These are phyloP conservation scores for Agrochola lota DNA, from an alignment of 2,888 invertebrate species.

Conservation along the genomic window DNA sequence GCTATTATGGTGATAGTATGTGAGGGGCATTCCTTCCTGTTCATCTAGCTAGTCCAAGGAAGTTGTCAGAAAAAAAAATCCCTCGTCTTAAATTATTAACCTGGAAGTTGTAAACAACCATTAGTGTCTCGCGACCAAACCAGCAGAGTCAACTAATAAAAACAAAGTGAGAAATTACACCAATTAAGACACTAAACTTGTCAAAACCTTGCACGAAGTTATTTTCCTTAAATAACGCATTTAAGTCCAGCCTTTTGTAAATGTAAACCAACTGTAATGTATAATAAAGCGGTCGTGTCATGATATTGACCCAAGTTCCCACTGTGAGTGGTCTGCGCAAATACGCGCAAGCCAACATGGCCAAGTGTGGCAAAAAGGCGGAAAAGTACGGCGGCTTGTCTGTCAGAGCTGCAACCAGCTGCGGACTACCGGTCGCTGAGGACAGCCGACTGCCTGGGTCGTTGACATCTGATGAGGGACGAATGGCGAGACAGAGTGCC, in stretches of 20 bases:
- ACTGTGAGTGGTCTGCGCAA: constrained; percentile 29
- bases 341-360: constrained; percentile 35
- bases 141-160: background rate
- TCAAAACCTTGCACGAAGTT: background rate
- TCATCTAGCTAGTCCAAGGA: background rate
- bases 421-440: constrained; percentile 38
- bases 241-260: background rate
- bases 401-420: constrained; percentile 43
- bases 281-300: background rate
- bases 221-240: background rate
- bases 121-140: background rate
- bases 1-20: background rate
- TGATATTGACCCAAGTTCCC: constrained; percentile 18
- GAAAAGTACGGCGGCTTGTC: constrained; percentile 40
- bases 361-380: constrained; percentile 50
- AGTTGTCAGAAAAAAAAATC: background rate
- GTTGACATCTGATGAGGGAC: constrained; percentile 47
- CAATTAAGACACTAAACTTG: background rate
- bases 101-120: background rate
- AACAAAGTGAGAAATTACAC: background rate
- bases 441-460: constrained; percentile 52
- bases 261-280: background rate
- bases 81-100: background rate
- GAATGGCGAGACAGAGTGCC: constrained; percentile 25
- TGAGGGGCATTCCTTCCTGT: background rate